A percentile compares a stretch with the other conserved stretches of the same genome.
phyloP scores from a whole-genome alignment of 2,797 vertebrate genomes.

The Geotrypetes seraphini region DNA sequence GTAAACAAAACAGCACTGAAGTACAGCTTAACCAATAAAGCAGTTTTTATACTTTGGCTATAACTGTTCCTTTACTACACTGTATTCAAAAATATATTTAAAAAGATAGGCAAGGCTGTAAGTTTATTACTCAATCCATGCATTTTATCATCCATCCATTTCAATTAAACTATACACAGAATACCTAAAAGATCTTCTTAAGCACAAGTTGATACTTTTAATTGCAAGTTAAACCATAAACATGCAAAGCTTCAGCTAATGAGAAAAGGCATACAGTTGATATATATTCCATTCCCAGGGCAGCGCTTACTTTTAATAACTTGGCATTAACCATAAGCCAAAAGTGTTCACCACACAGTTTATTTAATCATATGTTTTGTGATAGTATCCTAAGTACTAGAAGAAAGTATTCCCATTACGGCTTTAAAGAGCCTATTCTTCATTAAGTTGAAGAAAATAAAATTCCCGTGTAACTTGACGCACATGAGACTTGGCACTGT shows the following conservation, averaged over 20 bases:
- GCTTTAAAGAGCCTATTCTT: conserved; percentile 46
- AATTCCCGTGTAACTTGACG: conserved; percentile 31
- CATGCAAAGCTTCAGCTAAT: conserved; percentile 56
- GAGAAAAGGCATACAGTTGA: conserved; percentile 57
- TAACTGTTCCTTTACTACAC: too few species aligned
- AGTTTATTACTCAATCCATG: conserved; percentile 24
- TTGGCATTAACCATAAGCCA: conserved; percentile 53
- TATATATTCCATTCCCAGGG: conserved; percentile 58
- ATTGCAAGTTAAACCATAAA: conserved; percentile 62
- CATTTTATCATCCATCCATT: conserved; percentile 42
- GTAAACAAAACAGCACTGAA: too few species aligned
- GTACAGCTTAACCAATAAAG: too few species aligned
- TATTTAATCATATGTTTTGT: conserved; percentile 61
- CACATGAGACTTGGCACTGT: conserved; percentile 18
- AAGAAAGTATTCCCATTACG: conserved; percentile 53
- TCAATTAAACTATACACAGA: conserved; percentile 46
- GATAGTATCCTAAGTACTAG: conserved; percentile 44
- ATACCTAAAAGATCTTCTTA: conserved; percentile 52
- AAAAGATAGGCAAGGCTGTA: conserved; percentile 13
- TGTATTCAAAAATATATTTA: too few species aligned
- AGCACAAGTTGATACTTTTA: conserved; percentile 46
- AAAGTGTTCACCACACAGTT: conserved; percentile 60
- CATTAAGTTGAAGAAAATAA: too few species aligned
- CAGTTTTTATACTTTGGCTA: too few species aligned
- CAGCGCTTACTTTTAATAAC: conserved; percentile 70